Evolutionary conservation across 2,113 vertebrate genomes (phyloP), one percentile per base, ranked within the genome.

Genomic region (Phaethon lepturus): DNA sequence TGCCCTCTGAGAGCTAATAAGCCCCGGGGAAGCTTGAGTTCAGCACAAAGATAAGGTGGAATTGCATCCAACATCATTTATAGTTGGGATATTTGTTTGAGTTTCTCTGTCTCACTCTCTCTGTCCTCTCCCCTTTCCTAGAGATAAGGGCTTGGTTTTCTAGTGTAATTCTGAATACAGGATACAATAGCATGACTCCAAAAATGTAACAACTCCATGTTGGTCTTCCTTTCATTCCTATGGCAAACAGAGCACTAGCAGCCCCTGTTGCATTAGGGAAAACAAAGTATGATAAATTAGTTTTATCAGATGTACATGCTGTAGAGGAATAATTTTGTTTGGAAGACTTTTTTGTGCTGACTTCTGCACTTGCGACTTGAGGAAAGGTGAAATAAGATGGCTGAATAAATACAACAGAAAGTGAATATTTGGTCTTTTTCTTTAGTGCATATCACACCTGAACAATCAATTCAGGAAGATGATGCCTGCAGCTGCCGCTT

Each of bases 401-500:
- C 7, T 74, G 35, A 79, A 76, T 72, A 67, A 56, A 62, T 79
- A 49, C 20, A 75, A 35, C 5, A 44, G 44, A 58, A 87, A 28
- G 7, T 26, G 22, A 66, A 55, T 9, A 10, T 17, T 15, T 80
- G 88, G 16, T 90, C 6, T 67, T 50, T 55, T 86, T 58, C 7
- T 85, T 49, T 35, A 98, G 97, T 94, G 10, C 95, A 98, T 55
- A 42, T 62, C 75, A 94, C 68, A 17, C 86, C 92, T 11, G 86
- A 95, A 3, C 97, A 93, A 8, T 94, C 93, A 2, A 31, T 93
- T 42, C 98, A 98, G 26, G 98, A 98, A 49, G 97, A 99, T 10
- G 99, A 99, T 26, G 96, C 93, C 31, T 99, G 98, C 63, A 99
- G 98, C 66, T 99, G 98, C 88, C 98, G 95, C 9, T 99, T 98